Evolutionary conservation across 2,113 vertebrate species (phyloP).

Genomic region (Ameiurus melas): DNA sequence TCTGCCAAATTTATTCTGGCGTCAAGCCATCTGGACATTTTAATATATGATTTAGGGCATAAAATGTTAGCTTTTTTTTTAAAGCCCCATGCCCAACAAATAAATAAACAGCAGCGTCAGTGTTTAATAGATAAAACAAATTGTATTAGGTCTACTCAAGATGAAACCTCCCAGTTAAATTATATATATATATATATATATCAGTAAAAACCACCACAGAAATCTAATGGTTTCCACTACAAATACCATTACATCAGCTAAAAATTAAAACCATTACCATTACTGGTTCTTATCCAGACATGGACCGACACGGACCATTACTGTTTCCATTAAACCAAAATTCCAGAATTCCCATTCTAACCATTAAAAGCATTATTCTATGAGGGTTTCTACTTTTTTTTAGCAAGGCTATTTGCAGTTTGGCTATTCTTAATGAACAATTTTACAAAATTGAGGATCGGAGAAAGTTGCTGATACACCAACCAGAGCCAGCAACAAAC

Average conservation of each 20-base stretch:
- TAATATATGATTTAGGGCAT: not conserved
- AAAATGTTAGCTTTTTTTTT: not conserved
- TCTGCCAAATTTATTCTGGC: slow-evolving; percentile 86
- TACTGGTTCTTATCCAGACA: too few species aligned
- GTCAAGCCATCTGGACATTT: slow-evolving; percentile 46
- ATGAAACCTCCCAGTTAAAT: not conserved
- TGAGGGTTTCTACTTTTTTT: too few species aligned
- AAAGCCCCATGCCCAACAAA: not conserved
- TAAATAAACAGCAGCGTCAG: not conserved
- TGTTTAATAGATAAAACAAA: not conserved
- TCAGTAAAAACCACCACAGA: too few species aligned
- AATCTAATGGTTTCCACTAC: too few species aligned
- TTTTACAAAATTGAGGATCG: not conserved
- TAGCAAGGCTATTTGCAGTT: not conserved
- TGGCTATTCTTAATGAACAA: not conserved
- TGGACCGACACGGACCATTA: too few species aligned
- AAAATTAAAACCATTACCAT: too few species aligned
- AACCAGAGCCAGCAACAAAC: slow-evolving; percentile 55
- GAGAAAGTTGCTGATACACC: slow-evolving; percentile 6
- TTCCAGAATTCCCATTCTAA: too few species aligned
- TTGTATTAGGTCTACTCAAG: not conserved
- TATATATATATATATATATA: too few species aligned
- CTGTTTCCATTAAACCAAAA: too few species aligned
- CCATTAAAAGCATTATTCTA: too few species aligned
- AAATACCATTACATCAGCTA: too few species aligned